Evolutionary conservation across 2,888 invertebrate species (phyloP).

Genomic region (Pammene fasciana): DNA sequence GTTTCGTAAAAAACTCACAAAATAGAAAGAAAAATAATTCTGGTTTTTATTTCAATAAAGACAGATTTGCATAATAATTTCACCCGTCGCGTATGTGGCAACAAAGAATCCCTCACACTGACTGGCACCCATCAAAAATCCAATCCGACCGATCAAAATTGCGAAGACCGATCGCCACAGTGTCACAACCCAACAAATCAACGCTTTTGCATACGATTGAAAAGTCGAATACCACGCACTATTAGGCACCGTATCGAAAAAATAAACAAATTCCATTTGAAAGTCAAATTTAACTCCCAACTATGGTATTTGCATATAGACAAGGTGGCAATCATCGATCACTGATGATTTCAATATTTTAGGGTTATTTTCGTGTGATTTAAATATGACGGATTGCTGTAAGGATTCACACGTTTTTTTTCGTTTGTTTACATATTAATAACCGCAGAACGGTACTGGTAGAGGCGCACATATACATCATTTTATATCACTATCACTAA

Average conservation of each 20-base stretch:
- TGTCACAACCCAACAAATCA: slow-evolving; percentile 54
- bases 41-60: slow-evolving; percentile 42
- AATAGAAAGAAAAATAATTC: slow-evolving; percentile 26
- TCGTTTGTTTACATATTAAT: slow-evolving; percentile 18
- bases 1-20: neutral
- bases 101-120: slow-evolving; percentile 47
- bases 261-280: slow-evolving; percentile 76
- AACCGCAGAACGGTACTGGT: slow-evolving; percentile 15
- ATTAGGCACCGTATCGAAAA: slow-evolving; percentile 72
- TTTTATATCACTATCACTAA: neutral
- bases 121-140: slow-evolving; percentile 71
- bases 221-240: slow-evolving; percentile 60
- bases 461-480: neutral
- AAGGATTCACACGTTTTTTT: slow-evolving; percentile 54
- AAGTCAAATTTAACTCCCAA: slow-evolving; percentile 74
- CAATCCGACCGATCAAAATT: slow-evolving; percentile 53
- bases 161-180: slow-evolving; percentile 52
- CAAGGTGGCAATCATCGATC: slow-evolving; percentile 73
- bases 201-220: slow-evolving; percentile 66
- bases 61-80: slow-evolving; percentile 43
- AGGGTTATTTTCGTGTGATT: slow-evolving; percentile 55
- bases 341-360: slow-evolving; percentile 67
- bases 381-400: slow-evolving; percentile 51
- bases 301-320: slow-evolving; percentile 78
- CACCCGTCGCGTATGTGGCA: slow-evolving; percentile 45